Base-by-base conservation (phyloP, 2,113 vertebrate genomes). In the Sinocyclocheilus anophthalmus region DNA sequence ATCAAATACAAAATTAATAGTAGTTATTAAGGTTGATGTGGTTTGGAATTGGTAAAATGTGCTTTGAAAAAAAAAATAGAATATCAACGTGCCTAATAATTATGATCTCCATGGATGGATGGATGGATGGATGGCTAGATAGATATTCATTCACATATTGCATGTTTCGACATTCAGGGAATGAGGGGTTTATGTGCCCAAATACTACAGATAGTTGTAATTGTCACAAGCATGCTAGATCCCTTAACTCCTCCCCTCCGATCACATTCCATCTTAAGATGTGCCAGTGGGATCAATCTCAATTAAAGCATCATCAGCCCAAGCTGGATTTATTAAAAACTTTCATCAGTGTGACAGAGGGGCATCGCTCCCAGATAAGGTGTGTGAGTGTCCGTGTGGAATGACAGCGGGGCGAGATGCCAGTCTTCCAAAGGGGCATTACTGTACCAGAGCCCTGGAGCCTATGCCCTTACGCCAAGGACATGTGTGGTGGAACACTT, bases 291-390 rank as follows among this genome's bases (percentile, higher is more conserved):
- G 87, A 77, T 85, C 72, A 63, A 69, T 55, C 87, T 90, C 86
- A 89, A 59, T 90, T 88, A 88, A 87, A 88, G 83, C 81, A 73
- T 91, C 84, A 90, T 89, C 83, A 84, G 87, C 63, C 45, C 48
- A 30, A 50, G 42, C 84, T 86, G 10, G 73, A 91, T 75, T 88
- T 90, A 89, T 90, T 89, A 90, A 88, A 90, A 86, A 82, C 78
- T 85, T 89, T 88, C 76, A 57, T 87, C 86, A 90, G 84, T 85
- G 63, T 87, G 87, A 90, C 89, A 88, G 42, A 72, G 83, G 82
- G 87, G 86, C 81, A 85, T 85, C 26, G 63, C 77, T 85, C 50
- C 85, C 24, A 10, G 33, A 69, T 55, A 78, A 76, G 42, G 55
- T 78, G 30, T 33, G 79, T 48, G 50, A 45, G 81, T 76, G 78